Conservation (phyloP, 2,113 vertebrate genomes). For the Pithys albifrons region DNA sequence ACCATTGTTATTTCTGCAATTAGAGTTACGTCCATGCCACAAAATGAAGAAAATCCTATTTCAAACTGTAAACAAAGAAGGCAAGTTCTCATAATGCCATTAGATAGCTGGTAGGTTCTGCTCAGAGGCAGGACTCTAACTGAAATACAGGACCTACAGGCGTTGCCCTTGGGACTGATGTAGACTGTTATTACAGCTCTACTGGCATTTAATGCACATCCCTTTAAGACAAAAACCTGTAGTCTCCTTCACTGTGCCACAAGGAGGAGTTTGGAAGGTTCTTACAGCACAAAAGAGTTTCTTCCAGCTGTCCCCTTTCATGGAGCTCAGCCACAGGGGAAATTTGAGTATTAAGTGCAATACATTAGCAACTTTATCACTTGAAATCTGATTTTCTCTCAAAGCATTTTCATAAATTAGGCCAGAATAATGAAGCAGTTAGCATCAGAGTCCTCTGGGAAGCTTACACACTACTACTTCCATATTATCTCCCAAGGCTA, state of each 20-base stretch:
- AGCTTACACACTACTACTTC: background rate
- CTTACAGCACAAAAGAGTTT: background rate
- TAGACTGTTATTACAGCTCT: background rate
- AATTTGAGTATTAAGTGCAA: background rate
- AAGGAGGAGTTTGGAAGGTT: background rate
- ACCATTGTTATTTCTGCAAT: fast-evolving
- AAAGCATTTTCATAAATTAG: background rate
- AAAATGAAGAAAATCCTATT: background rate
- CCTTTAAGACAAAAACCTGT: background rate
- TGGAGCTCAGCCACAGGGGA: background rate
- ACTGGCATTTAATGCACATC: background rate
- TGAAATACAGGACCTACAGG: background rate
- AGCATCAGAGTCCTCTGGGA: background rate
- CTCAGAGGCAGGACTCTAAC: background rate
- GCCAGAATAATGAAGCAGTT: constrained; percentile 11
- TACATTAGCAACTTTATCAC: background rate
- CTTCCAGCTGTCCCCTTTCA: background rate
- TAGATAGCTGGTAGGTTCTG: background rate
- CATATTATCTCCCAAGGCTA: background rate
- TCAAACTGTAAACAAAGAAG: background rate
- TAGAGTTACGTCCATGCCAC: background rate
- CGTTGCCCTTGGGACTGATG: background rate
- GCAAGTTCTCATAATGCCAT: background rate
- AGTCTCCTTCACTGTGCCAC: background rate
- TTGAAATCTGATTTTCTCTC: background rate